These are phyloP conservation scores for Drosophila lini DNA, from an alignment of 1,140 invertebrate species.

Conservation along the genomic window DNA sequence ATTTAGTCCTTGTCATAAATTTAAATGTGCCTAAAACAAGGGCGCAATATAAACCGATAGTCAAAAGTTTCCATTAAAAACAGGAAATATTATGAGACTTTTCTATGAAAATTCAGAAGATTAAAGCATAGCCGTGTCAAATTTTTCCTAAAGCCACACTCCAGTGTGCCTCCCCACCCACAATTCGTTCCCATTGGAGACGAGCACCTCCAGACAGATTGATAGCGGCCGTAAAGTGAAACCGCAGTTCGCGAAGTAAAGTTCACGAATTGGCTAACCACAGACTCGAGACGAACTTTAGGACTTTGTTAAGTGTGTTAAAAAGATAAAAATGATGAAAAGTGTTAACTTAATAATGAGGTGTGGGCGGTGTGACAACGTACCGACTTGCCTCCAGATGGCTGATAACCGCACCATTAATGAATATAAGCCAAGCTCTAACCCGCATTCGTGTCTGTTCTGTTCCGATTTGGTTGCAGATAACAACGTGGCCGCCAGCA, in stretches of 20 bases:
- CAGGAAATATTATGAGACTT: not conserved
- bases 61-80: constrained; percentile 11
- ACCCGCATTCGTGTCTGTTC: constrained; percentile 35
- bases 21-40: not conserved
- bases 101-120: not conserved
- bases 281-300: constrained; percentile 17
- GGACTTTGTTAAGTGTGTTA: constrained; percentile 41
- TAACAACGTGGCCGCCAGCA: constrained; percentile 25
- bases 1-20: not conserved
- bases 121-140: constrained; percentile 16
- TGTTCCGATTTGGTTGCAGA: constrained; percentile 55
- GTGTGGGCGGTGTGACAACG: constrained; percentile 17
- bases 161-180: not conserved
- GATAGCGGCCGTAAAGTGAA: constrained; percentile 13
- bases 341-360: constrained; percentile 26
- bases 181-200: constrained; percentile 10
- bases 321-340: constrained; percentile 4
- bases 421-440: constrained; percentile 10
- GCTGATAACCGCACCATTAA: not conserved
- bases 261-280: constrained; percentile 19
- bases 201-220: constrained; percentile 20
- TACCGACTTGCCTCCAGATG: constrained; percentile 12
- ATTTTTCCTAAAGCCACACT: not conserved
- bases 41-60: not conserved
- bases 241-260: constrained; percentile 23